Evolutionary conservation across 2,888 invertebrate species (phyloP).

Genomic region (Patella depressa): DNA sequence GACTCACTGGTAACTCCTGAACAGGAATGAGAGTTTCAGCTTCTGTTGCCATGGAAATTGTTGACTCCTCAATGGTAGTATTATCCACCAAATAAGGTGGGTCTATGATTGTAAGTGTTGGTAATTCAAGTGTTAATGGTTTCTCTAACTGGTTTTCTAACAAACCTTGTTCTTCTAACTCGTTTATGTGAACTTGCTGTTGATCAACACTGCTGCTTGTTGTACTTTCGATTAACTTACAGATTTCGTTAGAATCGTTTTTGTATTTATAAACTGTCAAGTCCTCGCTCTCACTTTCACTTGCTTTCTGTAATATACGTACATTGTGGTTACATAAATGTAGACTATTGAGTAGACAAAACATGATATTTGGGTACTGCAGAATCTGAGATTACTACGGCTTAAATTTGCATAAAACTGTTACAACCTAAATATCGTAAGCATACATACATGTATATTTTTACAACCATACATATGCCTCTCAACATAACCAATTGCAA

Average conservation of each 20-base stretch:
- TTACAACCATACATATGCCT: too few species aligned
- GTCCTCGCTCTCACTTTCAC: background rate
- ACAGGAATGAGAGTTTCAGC: background rate
- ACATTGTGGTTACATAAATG: background rate
- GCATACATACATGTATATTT: too few species aligned
- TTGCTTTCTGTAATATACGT: background rate
- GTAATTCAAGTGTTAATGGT: background rate
- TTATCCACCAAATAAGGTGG: background rate
- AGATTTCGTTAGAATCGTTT: background rate
- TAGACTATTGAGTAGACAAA: too few species aligned
- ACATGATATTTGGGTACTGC: too few species aligned
- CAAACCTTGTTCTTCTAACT: background rate
- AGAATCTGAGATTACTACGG: too few species aligned
- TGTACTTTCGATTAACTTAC: background rate
- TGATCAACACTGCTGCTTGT: conserved; percentile 1
- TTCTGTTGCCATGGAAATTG: conserved; percentile 1
- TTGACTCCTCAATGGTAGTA: background rate
- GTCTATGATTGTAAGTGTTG: background rate
- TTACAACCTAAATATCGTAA: too few species aligned
- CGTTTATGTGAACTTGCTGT: background rate
- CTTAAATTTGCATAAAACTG: too few species aligned
- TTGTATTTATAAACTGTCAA: background rate
- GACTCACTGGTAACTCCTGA: conserved; percentile 1
- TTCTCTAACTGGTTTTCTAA: background rate
- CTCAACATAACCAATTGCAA: too few species aligned